A percentile compares a stretch with the other conserved stretches of the same genome.
Evolutionary conservation across 1,140 invertebrate species (phyloP).

Genomic region (Chelonus insularis): DNA sequence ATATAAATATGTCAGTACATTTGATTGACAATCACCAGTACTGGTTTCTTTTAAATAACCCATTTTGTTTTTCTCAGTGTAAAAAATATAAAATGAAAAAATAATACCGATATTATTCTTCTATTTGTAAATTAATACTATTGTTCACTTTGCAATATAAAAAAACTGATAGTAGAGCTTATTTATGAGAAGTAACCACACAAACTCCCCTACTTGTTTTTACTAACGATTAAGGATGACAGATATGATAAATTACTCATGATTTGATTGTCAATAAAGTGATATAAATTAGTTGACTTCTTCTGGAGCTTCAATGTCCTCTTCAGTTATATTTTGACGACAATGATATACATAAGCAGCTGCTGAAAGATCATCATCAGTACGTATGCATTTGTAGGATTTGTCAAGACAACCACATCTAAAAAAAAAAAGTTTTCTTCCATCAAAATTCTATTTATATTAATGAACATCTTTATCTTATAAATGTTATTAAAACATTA

Average conservation of each 20-base stretch:
- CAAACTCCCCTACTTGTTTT: neutral
- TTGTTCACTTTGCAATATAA: too few species aligned
- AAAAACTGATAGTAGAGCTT: too few species aligned
- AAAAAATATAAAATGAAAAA: too few species aligned
- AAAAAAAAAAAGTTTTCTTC: neutral
- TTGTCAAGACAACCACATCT: slow-evolving; percentile 60
- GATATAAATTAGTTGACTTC: slow-evolving; percentile 33
- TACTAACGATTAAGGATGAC: slow-evolving; percentile 12
- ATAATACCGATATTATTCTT: too few species aligned
- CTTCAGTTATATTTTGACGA: slow-evolving; percentile 46
- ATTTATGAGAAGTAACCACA: too few species aligned
- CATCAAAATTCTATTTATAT: neutral
- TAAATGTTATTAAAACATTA: neutral
- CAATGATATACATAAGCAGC: slow-evolving; percentile 66
- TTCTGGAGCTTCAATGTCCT: slow-evolving; percentile 42
- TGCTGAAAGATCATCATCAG: slow-evolving; percentile 64
- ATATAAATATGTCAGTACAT: too few species aligned
- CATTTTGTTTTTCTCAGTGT: too few species aligned
- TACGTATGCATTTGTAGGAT: slow-evolving; percentile 57
- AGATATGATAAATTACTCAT: slow-evolving; percentile 8
- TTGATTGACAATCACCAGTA: too few species aligned
- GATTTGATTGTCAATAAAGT: neutral
- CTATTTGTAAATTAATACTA: too few species aligned
- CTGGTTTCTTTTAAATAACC: too few species aligned
- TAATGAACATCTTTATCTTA: neutral